Conservation (phyloP, 2,797 vertebrate genomes). For the Oceanodroma leucorhoa region DNA sequence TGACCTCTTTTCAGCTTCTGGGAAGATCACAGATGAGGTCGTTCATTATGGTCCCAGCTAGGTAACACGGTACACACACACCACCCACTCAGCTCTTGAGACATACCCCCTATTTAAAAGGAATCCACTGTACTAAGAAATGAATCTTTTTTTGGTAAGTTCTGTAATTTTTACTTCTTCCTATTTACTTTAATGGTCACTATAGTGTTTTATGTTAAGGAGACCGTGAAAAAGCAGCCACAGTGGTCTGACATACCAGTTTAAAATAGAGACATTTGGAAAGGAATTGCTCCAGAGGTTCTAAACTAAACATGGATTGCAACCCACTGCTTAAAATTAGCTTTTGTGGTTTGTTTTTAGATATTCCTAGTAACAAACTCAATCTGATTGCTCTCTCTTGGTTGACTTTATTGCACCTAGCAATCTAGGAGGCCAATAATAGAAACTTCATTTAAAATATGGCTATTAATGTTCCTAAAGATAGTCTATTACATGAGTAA, state of each 20-base stretch:
- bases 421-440: constrained; percentile 22
- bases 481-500: background rate
- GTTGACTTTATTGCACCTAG: constrained; percentile 5
- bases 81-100: background rate
- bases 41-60: background rate
- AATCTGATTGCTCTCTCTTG: constrained; percentile 10
- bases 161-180: background rate
- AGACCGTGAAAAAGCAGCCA: background rate
- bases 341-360: constrained; percentile 29
- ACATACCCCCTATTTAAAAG: constrained; percentile 6
- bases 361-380: constrained; percentile 53
- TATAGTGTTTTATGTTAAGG: background rate
- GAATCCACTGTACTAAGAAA: background rate
- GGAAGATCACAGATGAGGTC: background rate
- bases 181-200: background rate
- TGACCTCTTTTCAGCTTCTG: background rate
- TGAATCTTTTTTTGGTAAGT: background rate
- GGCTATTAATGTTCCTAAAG: background rate
- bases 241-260: background rate
- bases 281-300: background rate
- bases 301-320: constrained; percentile 20
- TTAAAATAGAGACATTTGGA: constrained; percentile 41
- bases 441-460: background rate
- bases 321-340: constrained; percentile 37
- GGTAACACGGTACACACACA: background rate